Conservation (phyloP, 2,888 invertebrate genomes). For the Sinodicranocentrus sp. region DNA sequence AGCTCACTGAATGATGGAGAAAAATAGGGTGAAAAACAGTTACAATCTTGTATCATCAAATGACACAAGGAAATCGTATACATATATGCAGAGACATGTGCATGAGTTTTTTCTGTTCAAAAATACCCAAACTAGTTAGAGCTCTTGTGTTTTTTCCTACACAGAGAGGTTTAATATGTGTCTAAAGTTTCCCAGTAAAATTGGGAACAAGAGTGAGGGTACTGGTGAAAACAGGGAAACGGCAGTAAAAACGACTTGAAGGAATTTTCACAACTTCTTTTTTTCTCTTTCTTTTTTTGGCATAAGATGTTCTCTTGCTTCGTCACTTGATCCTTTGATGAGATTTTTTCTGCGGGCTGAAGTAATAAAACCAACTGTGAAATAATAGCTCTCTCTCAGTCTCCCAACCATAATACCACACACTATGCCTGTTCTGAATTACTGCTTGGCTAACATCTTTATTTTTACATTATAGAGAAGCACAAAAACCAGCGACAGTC, state of each 20-base stretch:
- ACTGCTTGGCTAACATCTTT: constrained; percentile 3
- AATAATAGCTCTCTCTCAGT: constrained; percentile 45
- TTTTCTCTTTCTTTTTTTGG: constrained; percentile 47
- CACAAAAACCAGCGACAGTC: no score
- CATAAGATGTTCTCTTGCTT: constrained; percentile 41
- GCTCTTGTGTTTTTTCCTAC: no score
- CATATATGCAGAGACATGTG: no score
- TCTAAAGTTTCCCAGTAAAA: no score
- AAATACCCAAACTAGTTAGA: no score
- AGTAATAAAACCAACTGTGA: constrained; percentile 56
- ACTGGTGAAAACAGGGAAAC: constrained; percentile 42
- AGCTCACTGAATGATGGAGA: no score
- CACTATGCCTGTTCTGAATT: not conserved
- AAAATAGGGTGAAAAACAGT: no score
- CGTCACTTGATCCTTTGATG: constrained; percentile 69
- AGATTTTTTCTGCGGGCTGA: constrained; percentile 57
- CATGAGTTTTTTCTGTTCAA: no score
- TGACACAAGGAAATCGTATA: no score
- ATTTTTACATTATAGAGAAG: not conserved
- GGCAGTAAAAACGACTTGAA: constrained; percentile 55
- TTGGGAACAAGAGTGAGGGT: not conserved
- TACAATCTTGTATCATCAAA: no score
- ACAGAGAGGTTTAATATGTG: no score
- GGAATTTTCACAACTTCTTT: constrained; percentile 61
- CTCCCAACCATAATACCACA: constrained; percentile 7